Percentiles rank a stretch among this genome's conserved stretches.
Evolutionary conservation across 30 jellyfish, hydroid and myxozoan genomes (phyloP).

Genomic region (Turritopsis dohrnii): DNA sequence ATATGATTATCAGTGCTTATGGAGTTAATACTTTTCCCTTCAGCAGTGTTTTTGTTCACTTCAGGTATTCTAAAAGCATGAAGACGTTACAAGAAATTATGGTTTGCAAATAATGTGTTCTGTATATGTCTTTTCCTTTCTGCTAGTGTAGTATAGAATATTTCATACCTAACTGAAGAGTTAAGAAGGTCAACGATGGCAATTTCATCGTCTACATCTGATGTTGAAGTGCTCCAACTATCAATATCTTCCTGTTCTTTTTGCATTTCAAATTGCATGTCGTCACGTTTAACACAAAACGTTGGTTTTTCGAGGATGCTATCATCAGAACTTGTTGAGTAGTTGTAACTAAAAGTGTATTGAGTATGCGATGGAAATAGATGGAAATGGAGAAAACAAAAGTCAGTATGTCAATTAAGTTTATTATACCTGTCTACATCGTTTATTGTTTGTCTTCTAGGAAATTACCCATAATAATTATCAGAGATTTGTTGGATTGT

Average conservation of each 20-base stretch:
- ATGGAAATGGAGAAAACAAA: too few relatives aligned
- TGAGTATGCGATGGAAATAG: too few relatives aligned
- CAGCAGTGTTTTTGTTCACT: neutral
- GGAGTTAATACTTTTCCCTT: neutral
- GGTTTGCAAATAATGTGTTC: too few relatives aligned
- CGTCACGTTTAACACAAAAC: neutral
- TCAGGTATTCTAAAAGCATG: neutral
- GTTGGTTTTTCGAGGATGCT: slow-evolving; percentile 4
- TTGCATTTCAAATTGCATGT: neutral
- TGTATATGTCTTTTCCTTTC: too few relatives aligned
- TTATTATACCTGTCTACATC: too few relatives aligned
- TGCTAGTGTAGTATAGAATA: too few relatives aligned
- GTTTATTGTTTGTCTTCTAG: too few relatives aligned
- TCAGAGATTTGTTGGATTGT: too few relatives aligned
- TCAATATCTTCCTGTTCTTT: neutral
- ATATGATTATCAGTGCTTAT: neutral
- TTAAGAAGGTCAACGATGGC: neutral
- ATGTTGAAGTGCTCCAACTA: slow-evolving; percentile 2
- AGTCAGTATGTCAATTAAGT: too few relatives aligned
- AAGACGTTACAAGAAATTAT: neutral
- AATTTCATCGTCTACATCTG: neutral
- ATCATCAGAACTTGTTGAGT: neutral
- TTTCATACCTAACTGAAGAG: neutral
- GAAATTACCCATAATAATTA: too few relatives aligned
- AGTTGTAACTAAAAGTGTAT: neutral